Evolutionary conservation across 1,140 invertebrate species (phyloP), one percentile per base, ranked within the genome.

Genomic region (Samia ricini): DNA sequence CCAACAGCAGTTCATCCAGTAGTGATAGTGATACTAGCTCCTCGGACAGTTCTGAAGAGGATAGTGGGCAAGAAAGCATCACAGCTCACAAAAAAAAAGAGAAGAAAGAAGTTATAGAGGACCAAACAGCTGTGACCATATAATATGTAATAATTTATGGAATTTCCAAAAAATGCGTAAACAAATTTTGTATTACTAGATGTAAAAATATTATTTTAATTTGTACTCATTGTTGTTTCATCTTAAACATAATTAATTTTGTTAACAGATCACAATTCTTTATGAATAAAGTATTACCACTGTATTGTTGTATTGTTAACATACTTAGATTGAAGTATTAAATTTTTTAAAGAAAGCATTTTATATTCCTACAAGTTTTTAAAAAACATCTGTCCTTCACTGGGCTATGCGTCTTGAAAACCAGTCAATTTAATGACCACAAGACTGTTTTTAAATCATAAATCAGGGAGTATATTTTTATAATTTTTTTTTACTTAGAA

Each of bases 41-140:
- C n/a, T 91, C 91, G 0, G 90, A 88, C 60, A 92, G 91, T 56
- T 92, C 91, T 48, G 93, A 93, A 82, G 93, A 94, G 57, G 95
- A 96, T 60, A 96, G 95, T 80, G 97, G 97, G 0, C 96, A 98
- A 88, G 96, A 97, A 77, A 97, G 96, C 68, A 93, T 97, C 22
- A 94, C 95, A 29, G 95, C 95, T n/a, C 95, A 95, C 74, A 96
- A 96, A 79, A 97, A 97, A 82, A 97, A 97, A 86, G 94, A 95
- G 71, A 92, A 94, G 77, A 92, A 92, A 71, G 93, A 86, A 83
- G 60, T 81, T 57, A 85, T 68, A 87, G 63, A 36, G 55, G 56
- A 76, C 63, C 60, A 67, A 60, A 63, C 50, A 69, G 66, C 60
- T 56, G 65, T 72, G 73, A 33, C 1, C 24, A 23, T 55, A 8